Percentiles rank a stretch among this genome's conserved stretches.
Conservation (phyloP, 2,113 vertebrate genomes). For the Halcyon malimbica region DNA sequence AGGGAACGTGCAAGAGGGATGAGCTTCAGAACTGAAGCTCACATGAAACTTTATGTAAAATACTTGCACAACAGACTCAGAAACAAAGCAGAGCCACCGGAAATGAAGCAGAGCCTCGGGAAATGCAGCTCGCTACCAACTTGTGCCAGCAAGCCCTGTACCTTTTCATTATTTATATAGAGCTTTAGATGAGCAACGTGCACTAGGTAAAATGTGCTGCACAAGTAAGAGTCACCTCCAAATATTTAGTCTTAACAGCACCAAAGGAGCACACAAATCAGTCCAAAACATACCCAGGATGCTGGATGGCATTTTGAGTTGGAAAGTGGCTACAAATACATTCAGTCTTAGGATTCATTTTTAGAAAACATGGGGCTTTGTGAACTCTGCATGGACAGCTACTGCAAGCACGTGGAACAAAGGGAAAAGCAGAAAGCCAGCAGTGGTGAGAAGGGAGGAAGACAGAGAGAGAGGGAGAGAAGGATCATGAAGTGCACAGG, state of each 20-base stretch:
- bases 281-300: background rate
- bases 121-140: background rate
- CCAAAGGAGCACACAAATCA: background rate
- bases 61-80: background rate
- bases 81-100: background rate
- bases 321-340: background rate
- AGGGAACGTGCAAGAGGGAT: background rate
- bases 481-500: background rate
- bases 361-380: background rate
- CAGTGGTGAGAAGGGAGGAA: background rate
- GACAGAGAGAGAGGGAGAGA: background rate
- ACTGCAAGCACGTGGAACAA: background rate
- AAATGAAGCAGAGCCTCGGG: conserved; percentile 30
- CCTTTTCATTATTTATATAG: conserved; percentile 40
- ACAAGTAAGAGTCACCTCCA: background rate
- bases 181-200: background rate
- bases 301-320: background rate
- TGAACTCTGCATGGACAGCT: background rate
- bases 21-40: background rate
- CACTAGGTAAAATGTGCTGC: background rate
- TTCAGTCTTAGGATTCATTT: background rate
- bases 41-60: background rate
- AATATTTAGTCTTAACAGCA: background rate
- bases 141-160: conserved; percentile 52
- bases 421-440: background rate